phyloP scores from a whole-genome alignment of 2,113 vertebrate species.

The Cyprinodon tularosa region DNA sequence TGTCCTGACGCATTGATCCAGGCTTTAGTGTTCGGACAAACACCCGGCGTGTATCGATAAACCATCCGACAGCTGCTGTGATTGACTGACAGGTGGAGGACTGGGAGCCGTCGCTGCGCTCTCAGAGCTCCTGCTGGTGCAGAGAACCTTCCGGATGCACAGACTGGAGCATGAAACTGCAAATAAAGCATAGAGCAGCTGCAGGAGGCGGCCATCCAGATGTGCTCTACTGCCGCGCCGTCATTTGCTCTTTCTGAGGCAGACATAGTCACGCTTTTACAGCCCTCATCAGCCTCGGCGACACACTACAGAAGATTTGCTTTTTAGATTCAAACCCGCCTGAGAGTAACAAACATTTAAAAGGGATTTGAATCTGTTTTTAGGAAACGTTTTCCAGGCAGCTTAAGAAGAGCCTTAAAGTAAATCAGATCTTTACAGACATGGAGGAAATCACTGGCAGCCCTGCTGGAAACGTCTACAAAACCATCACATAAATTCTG shows the following conservation, averaged over 20 bases:
- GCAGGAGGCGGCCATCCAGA: constrained; percentile 28
- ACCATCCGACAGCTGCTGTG: constrained; percentile 48
- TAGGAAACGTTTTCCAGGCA: not conserved
- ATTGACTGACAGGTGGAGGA: constrained; percentile 45
- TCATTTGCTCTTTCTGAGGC: not conserved
- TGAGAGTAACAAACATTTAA: not conserved
- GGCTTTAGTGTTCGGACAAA: constrained; percentile 54
- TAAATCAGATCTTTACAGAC: not conserved
- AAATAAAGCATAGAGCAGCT: not conserved
- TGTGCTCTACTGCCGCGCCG: constrained; percentile 10
- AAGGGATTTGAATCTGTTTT: not conserved
- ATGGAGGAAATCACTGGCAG: not conserved
- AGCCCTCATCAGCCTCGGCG: not conserved
- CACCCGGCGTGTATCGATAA: constrained; percentile 51
- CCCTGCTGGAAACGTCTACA: not conserved
- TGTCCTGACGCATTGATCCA: constrained; percentile 49
- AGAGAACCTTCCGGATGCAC: constrained; percentile 1
- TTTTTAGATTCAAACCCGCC: not conserved
- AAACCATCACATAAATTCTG: not conserved
- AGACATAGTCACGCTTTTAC: not conserved
- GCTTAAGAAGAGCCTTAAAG: constrained; percentile 1
- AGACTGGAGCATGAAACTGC: constrained; percentile 14
- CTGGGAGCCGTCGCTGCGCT: not conserved
- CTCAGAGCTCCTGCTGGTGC: not conserved
- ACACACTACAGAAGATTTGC: not conserved